phyloP scores from a whole-genome alignment of 1,140 invertebrate species.

The Lineus longissimus region DNA sequence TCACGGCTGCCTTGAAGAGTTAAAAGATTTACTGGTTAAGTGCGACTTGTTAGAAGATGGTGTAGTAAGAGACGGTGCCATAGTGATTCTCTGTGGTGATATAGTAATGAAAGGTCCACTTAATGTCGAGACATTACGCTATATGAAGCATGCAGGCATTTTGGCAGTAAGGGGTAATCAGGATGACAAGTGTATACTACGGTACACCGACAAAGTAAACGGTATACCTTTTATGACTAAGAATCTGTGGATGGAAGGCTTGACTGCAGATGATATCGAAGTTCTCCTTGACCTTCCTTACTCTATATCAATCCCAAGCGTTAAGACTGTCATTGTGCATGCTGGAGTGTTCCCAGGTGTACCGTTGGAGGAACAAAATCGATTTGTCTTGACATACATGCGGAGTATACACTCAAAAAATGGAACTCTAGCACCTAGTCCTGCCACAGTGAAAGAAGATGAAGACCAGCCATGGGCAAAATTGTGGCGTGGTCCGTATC shows the following conservation, averaged over 20 bases:
- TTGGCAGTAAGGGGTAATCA: slow-evolving; percentile 42
- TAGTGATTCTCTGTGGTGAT: slow-evolving; percentile 52
- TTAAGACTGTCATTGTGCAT: slow-evolving; percentile 49
- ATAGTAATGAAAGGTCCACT: slow-evolving; percentile 50
- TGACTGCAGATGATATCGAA: slow-evolving; percentile 37
- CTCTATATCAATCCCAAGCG: slow-evolving; percentile 44
- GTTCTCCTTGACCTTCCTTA: slow-evolving; percentile 47
- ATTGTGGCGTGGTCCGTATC: slow-evolving; percentile 48
- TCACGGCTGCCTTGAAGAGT: slow-evolving; percentile 52
- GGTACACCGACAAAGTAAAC: slow-evolving; percentile 18
- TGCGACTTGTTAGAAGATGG: slow-evolving; percentile 12
- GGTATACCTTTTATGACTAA: slow-evolving; percentile 26
- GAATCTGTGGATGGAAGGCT: slow-evolving; percentile 37
- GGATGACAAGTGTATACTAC: slow-evolving; percentile 32
- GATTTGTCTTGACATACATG: slow-evolving; percentile 44
- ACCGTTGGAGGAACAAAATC: slow-evolving; percentile 30
- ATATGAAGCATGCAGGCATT: slow-evolving; percentile 10
- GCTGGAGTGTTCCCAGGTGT: slow-evolving; percentile 50
- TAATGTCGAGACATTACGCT: slow-evolving; percentile 37
- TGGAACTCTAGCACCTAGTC: slow-evolving; percentile 15
- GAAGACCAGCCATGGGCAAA: slow-evolving; percentile 47
- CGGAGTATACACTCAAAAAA: slow-evolving; percentile 37
- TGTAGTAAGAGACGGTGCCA: slow-evolving; percentile 18
- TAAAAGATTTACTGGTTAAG: slow-evolving; percentile 32
- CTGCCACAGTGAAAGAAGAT: slow-evolving; percentile 21